phyloP scores from a whole-genome alignment of 1,140 invertebrate genomes.

The Pomphorhynchus laevis region DNA sequence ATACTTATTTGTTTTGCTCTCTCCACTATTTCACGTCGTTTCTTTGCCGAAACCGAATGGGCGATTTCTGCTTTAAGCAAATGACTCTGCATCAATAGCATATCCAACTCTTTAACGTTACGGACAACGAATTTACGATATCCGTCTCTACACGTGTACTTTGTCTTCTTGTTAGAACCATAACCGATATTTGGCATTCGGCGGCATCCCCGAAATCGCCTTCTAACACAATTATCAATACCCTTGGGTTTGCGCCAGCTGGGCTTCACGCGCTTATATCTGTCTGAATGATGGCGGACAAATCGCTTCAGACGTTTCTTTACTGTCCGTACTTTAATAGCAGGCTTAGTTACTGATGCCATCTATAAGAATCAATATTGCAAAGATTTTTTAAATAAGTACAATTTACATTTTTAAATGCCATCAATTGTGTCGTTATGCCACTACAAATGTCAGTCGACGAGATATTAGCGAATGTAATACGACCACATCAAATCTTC shows the following conservation, averaged over 20 bases:
- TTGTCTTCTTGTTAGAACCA: constrained; percentile 59
- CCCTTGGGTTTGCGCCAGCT: constrained; percentile 72
- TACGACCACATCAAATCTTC: no score
- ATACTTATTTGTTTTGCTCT: constrained; percentile 72
- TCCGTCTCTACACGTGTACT: constrained; percentile 76
- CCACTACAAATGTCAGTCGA: no score
- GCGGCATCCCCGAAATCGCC: constrained; percentile 88
- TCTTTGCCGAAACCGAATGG: constrained; percentile 70
- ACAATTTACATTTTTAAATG: no score
- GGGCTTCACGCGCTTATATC: constrained; percentile 60
- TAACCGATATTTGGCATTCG: constrained; percentile 98
- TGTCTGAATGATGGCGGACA: constrained; percentile 69
- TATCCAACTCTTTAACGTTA: constrained; percentile 65
- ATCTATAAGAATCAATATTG: no score
- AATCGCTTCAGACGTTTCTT: constrained; percentile 87
- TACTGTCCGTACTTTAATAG: no score
- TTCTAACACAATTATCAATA: constrained; percentile 95
- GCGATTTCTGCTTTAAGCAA: constrained; percentile 86
- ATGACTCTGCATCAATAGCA: constrained; percentile 89
- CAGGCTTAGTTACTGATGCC: no score
- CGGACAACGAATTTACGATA: constrained; percentile 62
- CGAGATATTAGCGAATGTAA: no score
- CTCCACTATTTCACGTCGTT: constrained; percentile 69
- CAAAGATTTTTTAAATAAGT: no score
- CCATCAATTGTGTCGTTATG: no score